A percentile compares a stretch with the other conserved stretches of the same genome.
Conservation (phyloP, 2,113 vertebrate genomes). For the Mus spicilegus region DNA sequence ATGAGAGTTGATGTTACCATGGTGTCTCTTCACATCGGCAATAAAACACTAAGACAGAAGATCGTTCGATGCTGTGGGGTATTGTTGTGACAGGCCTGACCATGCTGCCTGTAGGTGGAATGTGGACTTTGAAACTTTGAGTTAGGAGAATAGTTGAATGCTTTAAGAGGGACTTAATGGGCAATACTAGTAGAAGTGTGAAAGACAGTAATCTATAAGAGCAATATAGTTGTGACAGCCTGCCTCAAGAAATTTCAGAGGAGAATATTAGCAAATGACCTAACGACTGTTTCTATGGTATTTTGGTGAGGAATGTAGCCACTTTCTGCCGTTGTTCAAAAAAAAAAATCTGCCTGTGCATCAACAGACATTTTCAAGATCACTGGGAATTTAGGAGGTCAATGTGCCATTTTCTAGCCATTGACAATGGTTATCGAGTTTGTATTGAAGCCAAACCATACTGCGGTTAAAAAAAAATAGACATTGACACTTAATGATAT, state of each 20-base stretch:
- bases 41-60: background rate
- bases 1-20: background rate
- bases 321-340: background rate
- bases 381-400: background rate
- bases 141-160: background rate
- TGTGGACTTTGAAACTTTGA: background rate
- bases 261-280: background rate
- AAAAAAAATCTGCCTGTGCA: background rate
- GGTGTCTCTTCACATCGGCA: background rate
- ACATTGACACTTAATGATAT: background rate
- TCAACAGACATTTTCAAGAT: background rate
- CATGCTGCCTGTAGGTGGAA: background rate
- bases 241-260: background rate
- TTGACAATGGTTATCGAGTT: background rate
- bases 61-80: background rate
- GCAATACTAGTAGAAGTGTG: background rate
- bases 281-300: background rate
- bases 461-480: background rate
- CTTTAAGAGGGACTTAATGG: background rate
- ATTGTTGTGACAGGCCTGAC: background rate
- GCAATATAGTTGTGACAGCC: background rate
- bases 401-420: background rate
- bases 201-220: background rate
- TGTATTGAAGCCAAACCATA: background rate
- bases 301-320: background rate